phyloP scores from a whole-genome alignment of 2,113 vertebrate genomes.

The Carassius carassius region DNA sequence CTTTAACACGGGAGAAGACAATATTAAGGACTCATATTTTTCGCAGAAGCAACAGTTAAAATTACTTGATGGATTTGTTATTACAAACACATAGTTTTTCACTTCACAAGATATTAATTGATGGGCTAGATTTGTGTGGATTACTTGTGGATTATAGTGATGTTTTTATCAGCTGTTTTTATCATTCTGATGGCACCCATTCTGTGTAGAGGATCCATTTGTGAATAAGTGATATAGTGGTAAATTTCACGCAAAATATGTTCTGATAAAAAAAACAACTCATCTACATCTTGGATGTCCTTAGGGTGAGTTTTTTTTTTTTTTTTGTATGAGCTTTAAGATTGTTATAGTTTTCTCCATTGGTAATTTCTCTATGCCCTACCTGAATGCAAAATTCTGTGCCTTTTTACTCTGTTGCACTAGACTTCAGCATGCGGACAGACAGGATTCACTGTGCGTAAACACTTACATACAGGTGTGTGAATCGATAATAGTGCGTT shows the following conservation, averaged over 20 bases:
- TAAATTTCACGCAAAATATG: not conserved
- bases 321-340: not conserved
- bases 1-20: too few relatives aligned
- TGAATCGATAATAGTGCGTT: slow-evolving; percentile 12
- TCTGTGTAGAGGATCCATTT: too few relatives aligned
- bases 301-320: too few relatives aligned
- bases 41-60: too few relatives aligned
- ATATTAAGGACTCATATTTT: too few relatives aligned
- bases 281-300: not conserved
- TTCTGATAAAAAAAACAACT: not conserved
- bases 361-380: slow-evolving; percentile 24
- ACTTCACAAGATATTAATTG: not conserved
- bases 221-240: too few relatives aligned
- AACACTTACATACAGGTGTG: slow-evolving; percentile 9
- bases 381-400: not conserved
- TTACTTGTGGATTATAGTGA: too few relatives aligned
- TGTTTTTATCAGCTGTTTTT: not conserved
- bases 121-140: not conserved
- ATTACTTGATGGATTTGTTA: too few relatives aligned
- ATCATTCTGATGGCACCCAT: too few relatives aligned
- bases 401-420: not conserved
- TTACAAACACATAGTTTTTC: too few relatives aligned
- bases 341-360: slow-evolving; percentile 26
- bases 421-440: not conserved
- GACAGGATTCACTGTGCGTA: not conserved